Evolutionary conservation across 2,113 vertebrate species (phyloP).

Genomic region (Vombatus ursinus): DNA sequence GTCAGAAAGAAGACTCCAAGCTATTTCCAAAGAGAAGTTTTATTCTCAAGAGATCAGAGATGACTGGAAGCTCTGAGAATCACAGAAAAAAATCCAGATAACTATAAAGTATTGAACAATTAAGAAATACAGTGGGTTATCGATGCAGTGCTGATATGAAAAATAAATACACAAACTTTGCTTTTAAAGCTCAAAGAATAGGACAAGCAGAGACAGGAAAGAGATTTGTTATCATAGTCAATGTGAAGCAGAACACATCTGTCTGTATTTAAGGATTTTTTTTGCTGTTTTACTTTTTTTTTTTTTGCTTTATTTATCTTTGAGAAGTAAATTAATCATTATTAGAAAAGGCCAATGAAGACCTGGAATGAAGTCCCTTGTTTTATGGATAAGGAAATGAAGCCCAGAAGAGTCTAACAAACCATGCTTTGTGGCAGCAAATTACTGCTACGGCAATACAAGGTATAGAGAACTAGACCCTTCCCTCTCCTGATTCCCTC

Average conservation of each 20-base stretch:
- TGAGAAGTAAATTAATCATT: neutral
- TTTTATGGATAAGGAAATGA: neutral
- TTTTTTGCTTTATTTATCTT: neutral
- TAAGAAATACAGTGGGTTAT: neutral
- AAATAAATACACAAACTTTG: neutral
- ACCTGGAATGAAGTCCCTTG: neutral
- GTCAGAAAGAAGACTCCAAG: neutral
- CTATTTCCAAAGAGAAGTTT: neutral
- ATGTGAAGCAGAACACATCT: neutral
- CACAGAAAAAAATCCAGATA: neutral
- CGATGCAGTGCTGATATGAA: neutral
- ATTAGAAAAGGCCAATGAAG: neutral
- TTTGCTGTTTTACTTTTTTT: neutral
- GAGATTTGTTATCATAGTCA: neutral
- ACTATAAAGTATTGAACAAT: neutral
- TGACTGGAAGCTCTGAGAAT: neutral
- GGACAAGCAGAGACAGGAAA: neutral
- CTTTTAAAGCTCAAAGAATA: neutral
- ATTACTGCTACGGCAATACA: neutral
- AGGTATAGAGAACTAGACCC: neutral
- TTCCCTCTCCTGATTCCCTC: neutral
- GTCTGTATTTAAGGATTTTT: neutral
- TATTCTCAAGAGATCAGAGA: neutral
- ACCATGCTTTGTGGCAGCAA: neutral
- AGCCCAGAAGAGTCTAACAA: neutral